Evolutionary conservation across 1,140 invertebrate species (phyloP), one percentile per base, ranked within the genome.

Genomic region (Stenopsyche tienmushanensis): DNA sequence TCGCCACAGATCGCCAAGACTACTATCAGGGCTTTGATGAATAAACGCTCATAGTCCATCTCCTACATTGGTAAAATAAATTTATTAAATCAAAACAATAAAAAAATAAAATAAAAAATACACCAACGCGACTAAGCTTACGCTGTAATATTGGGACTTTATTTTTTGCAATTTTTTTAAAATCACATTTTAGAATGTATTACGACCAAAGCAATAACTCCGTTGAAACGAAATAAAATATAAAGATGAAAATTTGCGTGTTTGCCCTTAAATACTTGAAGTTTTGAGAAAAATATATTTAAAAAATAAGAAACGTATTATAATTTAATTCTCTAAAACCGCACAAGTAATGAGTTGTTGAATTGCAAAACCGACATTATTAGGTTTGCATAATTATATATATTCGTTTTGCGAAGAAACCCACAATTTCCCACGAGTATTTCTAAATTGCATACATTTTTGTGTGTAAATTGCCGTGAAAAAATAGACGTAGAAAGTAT

Each of bases 251-350:
- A 47, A 7, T 47, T 5, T 7, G 10, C 50, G 23, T 7, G 50
- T 9, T 5, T 5, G 23, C 7, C 8, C 50, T 53, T 53, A 53
- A 53, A 53, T 53, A 53, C 17, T 20, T 7, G 45, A 53, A 9
- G 15, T 13, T 3, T 3, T 18, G 9, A 26, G n/a, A 47, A 47
- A 47, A 47, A 15, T 21, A 18, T n/a, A 15, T 53, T 9, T 15
- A 24, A 15, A 53, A 53, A 21, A 24, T 24, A n/a, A 53, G 18
- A 34, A 23, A 20, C 24, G 24, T 50, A 44, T 50, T 62, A 21
- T 21, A 50, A 41, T 52, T 25, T 52, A 62, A 62, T 62, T 62
- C 47, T 3, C n/a, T 50, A 7, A 39, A 62, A 62, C 60, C 60
- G 44, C 60, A 62, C 26, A 15, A 25, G 20, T 47, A 24, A 60